phyloP scores from a whole-genome alignment of 2,888 invertebrate genomes.

The Tyria jacobaeae region DNA sequence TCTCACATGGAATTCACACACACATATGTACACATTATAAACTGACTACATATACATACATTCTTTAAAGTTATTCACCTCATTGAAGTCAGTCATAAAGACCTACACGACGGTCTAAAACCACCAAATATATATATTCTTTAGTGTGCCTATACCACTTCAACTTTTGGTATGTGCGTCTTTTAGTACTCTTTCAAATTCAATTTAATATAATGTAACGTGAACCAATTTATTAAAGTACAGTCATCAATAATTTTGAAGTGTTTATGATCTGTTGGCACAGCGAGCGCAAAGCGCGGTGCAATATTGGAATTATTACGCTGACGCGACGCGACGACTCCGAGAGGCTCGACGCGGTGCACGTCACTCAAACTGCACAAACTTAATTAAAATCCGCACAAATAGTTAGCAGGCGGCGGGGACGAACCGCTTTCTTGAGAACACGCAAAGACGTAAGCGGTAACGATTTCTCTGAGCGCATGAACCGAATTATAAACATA shows the following conservation, averaged over 20 bases:
- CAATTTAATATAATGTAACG: not conserved
- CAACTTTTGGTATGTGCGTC: too few relatives aligned
- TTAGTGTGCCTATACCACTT: too few relatives aligned
- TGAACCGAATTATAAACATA: not conserved
- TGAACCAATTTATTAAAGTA: not conserved
- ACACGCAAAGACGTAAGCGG: constrained; percentile 5
- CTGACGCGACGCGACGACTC: not conserved
- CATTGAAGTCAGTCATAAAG: not conserved
- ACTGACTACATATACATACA: not conserved
- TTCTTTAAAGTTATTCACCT: not conserved
- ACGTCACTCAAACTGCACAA: constrained; percentile 50
- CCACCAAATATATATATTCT: too few relatives aligned
- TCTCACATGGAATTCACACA: too few relatives aligned
- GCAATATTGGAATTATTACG: not conserved
- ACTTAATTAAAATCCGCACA: constrained; percentile 61
- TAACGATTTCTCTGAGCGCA: not conserved
- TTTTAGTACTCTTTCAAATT: not conserved
- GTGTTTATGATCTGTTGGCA: constrained; percentile 6
- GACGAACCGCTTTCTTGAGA: constrained; percentile 18
- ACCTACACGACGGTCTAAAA: too few relatives aligned
- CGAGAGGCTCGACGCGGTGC: constrained; percentile 8
- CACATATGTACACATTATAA: not conserved
- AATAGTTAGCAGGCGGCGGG: constrained; percentile 41
- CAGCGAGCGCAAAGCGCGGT: not conserved
- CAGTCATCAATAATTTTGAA: not conserved